phyloP scores from a whole-genome alignment of 2,888 invertebrate species.

The Agonopterix alstromeriana region DNA sequence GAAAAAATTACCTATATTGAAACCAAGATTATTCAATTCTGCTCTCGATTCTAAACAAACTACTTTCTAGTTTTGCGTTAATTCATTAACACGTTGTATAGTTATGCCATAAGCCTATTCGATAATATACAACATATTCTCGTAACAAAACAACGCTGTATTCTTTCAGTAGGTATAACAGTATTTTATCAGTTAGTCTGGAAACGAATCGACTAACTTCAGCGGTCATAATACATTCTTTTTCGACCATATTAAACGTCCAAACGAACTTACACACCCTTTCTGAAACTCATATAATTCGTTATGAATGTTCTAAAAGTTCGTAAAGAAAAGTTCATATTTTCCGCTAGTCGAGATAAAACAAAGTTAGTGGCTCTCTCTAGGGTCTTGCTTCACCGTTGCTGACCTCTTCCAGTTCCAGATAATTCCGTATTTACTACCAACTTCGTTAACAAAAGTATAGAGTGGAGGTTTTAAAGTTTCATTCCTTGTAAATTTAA shows the following conservation, averaged over 20 bases:
- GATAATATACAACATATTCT: too few species aligned
- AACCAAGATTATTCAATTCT: too few species aligned
- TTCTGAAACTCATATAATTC: neutral
- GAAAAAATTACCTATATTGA: too few species aligned
- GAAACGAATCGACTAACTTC: constrained; percentile 2
- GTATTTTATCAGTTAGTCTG: too few species aligned
- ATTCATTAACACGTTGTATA: too few species aligned
- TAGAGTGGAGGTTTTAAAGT: neutral
- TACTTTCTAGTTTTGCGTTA: too few species aligned
- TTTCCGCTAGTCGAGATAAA: constrained; percentile 12
- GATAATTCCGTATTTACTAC: constrained; percentile 3
- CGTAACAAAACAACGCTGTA: too few species aligned
- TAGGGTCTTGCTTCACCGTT: neutral
- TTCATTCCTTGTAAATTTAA: neutral
- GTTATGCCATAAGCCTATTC: too few species aligned
- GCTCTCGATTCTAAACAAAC: too few species aligned
- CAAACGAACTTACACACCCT: too few species aligned
- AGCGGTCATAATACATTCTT: constrained; percentile 6
- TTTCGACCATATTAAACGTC: too few species aligned
- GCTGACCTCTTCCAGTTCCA: constrained; percentile 1
- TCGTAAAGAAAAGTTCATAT: constrained; percentile 12
- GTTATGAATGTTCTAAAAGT: neutral
- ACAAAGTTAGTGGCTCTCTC: constrained; percentile 12
- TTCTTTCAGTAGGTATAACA: too few species aligned
- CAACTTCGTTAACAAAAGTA: neutral